phyloP scores from a whole-genome alignment of 2,113 vertebrate genomes.

The Calyptomena viridis region DNA sequence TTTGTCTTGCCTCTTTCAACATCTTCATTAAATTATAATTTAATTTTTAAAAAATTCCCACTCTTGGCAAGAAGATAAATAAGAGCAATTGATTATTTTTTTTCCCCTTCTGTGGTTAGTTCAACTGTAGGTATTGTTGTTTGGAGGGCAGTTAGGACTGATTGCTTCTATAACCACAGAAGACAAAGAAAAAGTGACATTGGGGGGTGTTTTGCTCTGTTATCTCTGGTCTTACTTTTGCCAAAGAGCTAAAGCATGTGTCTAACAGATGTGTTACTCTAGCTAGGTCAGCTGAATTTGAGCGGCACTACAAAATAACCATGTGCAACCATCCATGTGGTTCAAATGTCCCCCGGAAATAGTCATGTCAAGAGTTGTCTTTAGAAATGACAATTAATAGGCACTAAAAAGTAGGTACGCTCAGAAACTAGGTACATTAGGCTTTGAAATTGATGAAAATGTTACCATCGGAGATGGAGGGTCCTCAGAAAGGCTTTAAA shows the following conservation, averaged over 20 bases:
- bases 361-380: not conserved
- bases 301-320: not conserved
- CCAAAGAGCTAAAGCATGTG: not conserved
- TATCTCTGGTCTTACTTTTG: not conserved
- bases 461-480: not conserved
- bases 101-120: not conserved
- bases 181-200: not conserved
- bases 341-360: not conserved
- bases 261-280: not conserved
- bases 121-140: not conserved
- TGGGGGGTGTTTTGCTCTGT: not conserved
- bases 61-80: not conserved
- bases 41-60: not conserved
- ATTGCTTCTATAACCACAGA: not conserved
- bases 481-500: not conserved
- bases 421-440: not conserved
- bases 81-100: not conserved
- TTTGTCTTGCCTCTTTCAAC: not conserved
- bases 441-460: not conserved
- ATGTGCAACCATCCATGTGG: not conserved
- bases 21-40: not conserved
- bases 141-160: not conserved
- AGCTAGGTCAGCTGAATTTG: not conserved
- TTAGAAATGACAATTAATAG: not conserved
- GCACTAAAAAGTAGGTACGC: not conserved